A percentile compares a stretch with the other conserved stretches of the same genome.
Evolutionary conservation across 2,888 invertebrate genomes (phyloP).

Genomic region (Sinopyrophorus schimmeli): DNA sequence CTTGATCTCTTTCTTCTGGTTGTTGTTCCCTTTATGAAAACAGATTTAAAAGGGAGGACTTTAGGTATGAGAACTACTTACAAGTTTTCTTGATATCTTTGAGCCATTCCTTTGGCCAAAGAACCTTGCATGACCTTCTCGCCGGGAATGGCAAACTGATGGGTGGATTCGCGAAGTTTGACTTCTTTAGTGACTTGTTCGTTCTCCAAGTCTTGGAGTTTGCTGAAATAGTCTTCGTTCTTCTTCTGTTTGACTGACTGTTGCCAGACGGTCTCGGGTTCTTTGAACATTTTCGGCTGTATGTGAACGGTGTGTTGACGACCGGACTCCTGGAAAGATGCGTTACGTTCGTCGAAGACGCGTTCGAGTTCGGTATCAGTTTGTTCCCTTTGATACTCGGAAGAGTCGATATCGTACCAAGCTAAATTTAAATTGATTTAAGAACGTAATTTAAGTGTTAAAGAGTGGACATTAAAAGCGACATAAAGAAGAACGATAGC

Average conservation of each 20-base stretch:
- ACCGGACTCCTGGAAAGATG: slow-evolving; percentile 69
- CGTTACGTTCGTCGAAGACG: slow-evolving; percentile 83
- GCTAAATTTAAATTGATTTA: slow-evolving; percentile 60
- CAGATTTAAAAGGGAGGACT: too few species aligned
- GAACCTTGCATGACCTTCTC: slow-evolving; percentile 77
- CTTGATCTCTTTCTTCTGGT: slow-evolving; percentile 58
- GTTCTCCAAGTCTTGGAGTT: slow-evolving; percentile 80
- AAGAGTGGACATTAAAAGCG: not conserved
- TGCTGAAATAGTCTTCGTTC: slow-evolving; percentile 80
- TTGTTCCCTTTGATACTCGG: slow-evolving; percentile 81
- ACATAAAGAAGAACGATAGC: slow-evolving; percentile 13
- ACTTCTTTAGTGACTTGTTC: slow-evolving; percentile 83
- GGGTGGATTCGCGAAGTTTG: slow-evolving; percentile 73
- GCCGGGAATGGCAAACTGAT: slow-evolving; percentile 84
- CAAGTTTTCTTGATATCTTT: slow-evolving; percentile 81
- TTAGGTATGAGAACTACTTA: slow-evolving; percentile 59
- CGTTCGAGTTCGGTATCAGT: slow-evolving; percentile 83
- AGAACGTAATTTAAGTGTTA: slow-evolving; percentile 3
- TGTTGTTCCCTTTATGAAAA: slow-evolving; percentile 63
- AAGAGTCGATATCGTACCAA: slow-evolving; percentile 90
- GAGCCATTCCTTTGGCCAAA: slow-evolving; percentile 84
- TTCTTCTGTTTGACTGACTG: slow-evolving; percentile 80
- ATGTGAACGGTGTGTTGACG: slow-evolving; percentile 55
- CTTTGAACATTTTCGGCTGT: slow-evolving; percentile 69
- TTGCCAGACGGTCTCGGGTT: slow-evolving; percentile 84